Evolutionary conservation across 2,113 vertebrate species (phyloP).

Genomic region (Echinops telfairi): DNA sequence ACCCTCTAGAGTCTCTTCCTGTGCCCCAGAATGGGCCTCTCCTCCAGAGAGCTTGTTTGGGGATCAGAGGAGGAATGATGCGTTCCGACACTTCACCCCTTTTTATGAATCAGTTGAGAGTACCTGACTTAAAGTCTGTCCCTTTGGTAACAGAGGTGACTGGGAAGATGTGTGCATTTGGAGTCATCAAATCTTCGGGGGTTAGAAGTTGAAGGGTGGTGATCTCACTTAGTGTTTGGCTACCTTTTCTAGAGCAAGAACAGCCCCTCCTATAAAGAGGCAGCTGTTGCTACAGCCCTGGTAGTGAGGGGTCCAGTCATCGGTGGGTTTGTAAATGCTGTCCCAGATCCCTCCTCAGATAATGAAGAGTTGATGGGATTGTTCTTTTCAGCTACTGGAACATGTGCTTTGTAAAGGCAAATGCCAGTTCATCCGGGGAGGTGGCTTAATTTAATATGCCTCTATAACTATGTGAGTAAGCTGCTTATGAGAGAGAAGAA

Average conservation of each 20-base stretch:
- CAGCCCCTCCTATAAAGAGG: not conserved
- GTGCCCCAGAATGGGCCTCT: not conserved
- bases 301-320: not conserved
- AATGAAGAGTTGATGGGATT: not conserved
- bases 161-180: not conserved
- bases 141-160: not conserved
- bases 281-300: not conserved
- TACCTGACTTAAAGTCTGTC: not conserved
- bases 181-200: not conserved
- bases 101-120: not conserved
- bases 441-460: not conserved
- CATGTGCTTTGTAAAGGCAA: conserved; percentile 50
- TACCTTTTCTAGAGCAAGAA: not conserved
- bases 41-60: not conserved
- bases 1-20: not conserved
- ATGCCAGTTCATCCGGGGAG: conserved; percentile 18
- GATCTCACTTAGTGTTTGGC: not conserved
- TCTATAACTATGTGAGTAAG: conserved; percentile 2
- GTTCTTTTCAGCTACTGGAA: not conserved
- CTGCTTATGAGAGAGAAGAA: not conserved
- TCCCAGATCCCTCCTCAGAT: not conserved
- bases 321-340: not conserved
- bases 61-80: fast-evolving
- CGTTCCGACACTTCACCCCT: not conserved
- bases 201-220: not conserved